Evolutionary conservation across 2,888 invertebrate genomes (phyloP), one percentile per base, ranked within the genome.

Genomic region (Hipparchia sbordonii): DNA sequence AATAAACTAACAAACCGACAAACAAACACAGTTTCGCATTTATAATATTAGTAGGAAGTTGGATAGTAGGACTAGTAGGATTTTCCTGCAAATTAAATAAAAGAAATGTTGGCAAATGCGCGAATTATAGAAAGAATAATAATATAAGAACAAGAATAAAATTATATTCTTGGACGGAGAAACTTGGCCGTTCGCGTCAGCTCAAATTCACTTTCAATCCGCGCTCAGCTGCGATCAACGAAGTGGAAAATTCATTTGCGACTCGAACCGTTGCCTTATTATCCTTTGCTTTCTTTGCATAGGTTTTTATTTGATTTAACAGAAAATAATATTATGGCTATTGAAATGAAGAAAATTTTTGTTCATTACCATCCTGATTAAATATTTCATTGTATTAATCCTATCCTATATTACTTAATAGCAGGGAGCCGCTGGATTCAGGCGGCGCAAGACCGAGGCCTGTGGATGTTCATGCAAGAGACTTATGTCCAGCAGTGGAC

Each of bases 231-330:
- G 82, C 84, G 75, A 74, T 72, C 80, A 76, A 69, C 80, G 78
- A 77, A 76, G 79, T 79, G 80, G 78, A 78, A 82, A 89, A 89
- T 86, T 87, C 86, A 88, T 90, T 90, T 89, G 89, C 89, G 87
- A 89, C 85, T 84, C 83, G 81, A 82, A 80, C 84, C 86, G 87
- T 89, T 87, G 87, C 85, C 88, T 88, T 83, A 87, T 89, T 89
- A 88, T 83, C 80, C 72, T 70, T 68, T 65, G 72, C 76, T 77
- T 76, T 79, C 78, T 74, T 76, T 77, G 68, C 68, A 57, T 59
- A 51, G 59, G 48, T 65, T 65, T 57, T 65, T 51, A 65, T 52
- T 65, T 65, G 51, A 65, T 65, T 65, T 65, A 33, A 65, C 51
- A 33, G 5, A 12, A 33, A 65, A 65, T 52, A 65, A 65, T 52